These are phyloP conservation scores for Trissolcus brochymenae DNA, from an alignment of 2,888 invertebrate species.

Conservation along the genomic window DNA sequence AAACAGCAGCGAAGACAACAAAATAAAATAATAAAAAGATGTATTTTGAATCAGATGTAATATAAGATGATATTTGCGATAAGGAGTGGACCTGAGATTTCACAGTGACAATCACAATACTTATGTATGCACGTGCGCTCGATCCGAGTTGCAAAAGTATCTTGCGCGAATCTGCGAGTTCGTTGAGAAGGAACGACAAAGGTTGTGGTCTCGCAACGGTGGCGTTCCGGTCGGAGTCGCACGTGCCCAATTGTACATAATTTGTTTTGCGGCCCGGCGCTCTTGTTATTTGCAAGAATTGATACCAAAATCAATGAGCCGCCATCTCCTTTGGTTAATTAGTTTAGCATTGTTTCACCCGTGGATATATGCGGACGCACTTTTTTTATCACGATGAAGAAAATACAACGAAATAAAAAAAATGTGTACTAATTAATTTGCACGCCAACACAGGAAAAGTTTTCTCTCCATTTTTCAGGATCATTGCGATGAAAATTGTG, in stretches of 20 bases:
- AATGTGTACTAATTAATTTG: background rate
- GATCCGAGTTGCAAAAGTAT: constrained; percentile 50
- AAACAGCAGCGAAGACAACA: no score
- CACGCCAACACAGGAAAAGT: no score
- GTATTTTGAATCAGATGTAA: background rate
- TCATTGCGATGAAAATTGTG: no score
- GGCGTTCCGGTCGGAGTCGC: constrained; percentile 51
- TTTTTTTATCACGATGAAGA: constrained; percentile 5
- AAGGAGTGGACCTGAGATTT: background rate
- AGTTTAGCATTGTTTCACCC: constrained; percentile 21
- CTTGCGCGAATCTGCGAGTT: constrained; percentile 39
- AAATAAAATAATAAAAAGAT: background rate
- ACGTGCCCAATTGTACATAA: constrained; percentile 46
- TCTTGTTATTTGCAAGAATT: constrained; percentile 34
- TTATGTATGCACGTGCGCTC: constrained; percentile 49
- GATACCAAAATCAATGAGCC: constrained; percentile 33
- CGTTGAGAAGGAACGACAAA: constrained; percentile 51
- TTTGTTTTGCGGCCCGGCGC: constrained; percentile 19
- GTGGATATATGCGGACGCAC: no score
- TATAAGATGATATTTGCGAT: background rate
- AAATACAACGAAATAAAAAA: background rate
- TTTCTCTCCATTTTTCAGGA: no score
- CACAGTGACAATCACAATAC: constrained; percentile 29
- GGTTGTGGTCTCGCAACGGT: constrained; percentile 49
- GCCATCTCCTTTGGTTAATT: constrained; percentile 39